phyloP scores from a whole-genome alignment of 1,140 invertebrate species.

The roundworm (Caenorhabditis elegans) region WBcel235 BX284602.5:8750001-8750500 shows the following conservation, averaged over 20 bases:
- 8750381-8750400: neutral
- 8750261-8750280: slow-evolving; percentile 3
- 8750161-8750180: neutral
- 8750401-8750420: no score
- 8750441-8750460: neutral
- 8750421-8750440: neutral
- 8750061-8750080: no score
- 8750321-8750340: neutral
- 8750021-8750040: no score
- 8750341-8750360: neutral
- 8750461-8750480: neutral
- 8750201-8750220: neutral
- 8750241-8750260: slow-evolving; percentile 32
- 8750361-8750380: neutral
- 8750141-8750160: no score
- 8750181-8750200: neutral
- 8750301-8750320: slow-evolving; percentile 15
- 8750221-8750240: slow-evolving; percentile 17
- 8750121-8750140: no score
- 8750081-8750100: no score
- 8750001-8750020: no score
- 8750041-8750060: no score
- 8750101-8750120: no score
- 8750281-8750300: neutral
- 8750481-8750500: neutral